Base-by-base conservation (phyloP, 2,888 invertebrate species). In the Leucophora obtusa region DNA sequence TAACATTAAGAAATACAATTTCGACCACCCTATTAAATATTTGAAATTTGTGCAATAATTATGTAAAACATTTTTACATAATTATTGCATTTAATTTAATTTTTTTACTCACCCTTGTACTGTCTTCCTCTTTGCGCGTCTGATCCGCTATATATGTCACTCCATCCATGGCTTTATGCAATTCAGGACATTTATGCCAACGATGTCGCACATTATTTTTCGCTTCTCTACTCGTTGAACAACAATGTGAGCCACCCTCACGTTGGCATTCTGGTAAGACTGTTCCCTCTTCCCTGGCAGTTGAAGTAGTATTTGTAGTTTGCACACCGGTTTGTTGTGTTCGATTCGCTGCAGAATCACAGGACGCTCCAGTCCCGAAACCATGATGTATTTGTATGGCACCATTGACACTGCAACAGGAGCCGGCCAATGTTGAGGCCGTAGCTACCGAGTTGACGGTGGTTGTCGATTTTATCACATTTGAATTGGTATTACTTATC, bases 61-160 rank as follows among this genome's bases (percentile, higher is more conserved):
- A n/a, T n/a, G n/a, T n/a, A n/a, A n/a, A n/a, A n/a, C n/a, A n/a
- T n/a, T n/a, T n/a, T n/a, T n/a, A n/a, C n/a, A n/a, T n/a, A n/a
- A n/a, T n/a, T n/a, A n/a, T n/a, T n/a, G n/a, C n/a, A n/a, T n/a
- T n/a, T n/a, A n/a, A n/a, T n/a, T n/a, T n/a, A n/a, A n/a, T n/a
- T n/a, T 6, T 6, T 28, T 28, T 59, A 90, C 92, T 92, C 89
- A 97, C 97, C 93, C 96, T 93, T 70, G 96, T 96, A 77, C 96
- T 96, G 89, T 97, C 97, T 91, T 97, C 96, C 91, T 97, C 97
- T 87, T 96, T 94, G 87, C 96, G 94, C 74, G 96, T 97, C 90
- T 97, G 97, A 91, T 97, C 97, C 63, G 97, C 97, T 87, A 97
- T 97, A 90, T 96, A 97, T 87, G 95, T 93, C 84, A 97, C 96